phyloP scores from a whole-genome alignment of 2,888 invertebrate species.

The Hemithea aestivaria region DNA sequence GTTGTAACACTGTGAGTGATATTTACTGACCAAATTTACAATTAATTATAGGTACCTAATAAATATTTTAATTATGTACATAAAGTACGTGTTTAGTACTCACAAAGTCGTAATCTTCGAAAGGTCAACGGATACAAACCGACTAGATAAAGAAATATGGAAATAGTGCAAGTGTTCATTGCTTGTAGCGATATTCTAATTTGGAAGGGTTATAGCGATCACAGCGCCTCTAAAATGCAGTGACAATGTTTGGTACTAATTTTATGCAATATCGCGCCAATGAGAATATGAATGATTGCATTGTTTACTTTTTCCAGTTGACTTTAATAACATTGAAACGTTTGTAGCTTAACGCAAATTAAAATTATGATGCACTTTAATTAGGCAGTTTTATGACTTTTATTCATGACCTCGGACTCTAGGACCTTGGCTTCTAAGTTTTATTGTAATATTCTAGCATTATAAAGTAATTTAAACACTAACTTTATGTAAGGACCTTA shows the following conservation, averaged over 20 bases:
- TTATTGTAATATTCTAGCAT: too few relatives aligned
- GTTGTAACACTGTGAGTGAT: too few relatives aligned
- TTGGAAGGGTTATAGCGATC: slow-evolving; percentile 38
- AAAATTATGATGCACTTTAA: too few relatives aligned
- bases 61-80: neutral
- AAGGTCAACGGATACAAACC: slow-evolving; percentile 56
- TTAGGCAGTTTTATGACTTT: too few relatives aligned
- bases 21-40: too few relatives aligned
- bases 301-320: slow-evolving; percentile 11
- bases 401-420: too few relatives aligned
- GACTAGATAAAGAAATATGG: slow-evolving; percentile 26
- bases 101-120: slow-evolving; percentile 6
- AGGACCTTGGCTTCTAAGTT: too few relatives aligned
- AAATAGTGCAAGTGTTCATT: neutral
- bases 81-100: neutral
- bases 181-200: slow-evolving; percentile 2
- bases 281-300: slow-evolving; percentile 1
- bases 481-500: too few relatives aligned
- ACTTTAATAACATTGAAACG: too few relatives aligned
- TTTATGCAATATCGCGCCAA: slow-evolving; percentile 17
- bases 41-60: too few relatives aligned
- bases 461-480: too few relatives aligned
- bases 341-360: too few relatives aligned
- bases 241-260: slow-evolving; percentile 14
- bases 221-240: slow-evolving; percentile 29